Evolutionary conservation across 2,113 vertebrate genomes (phyloP).

Genomic region (Tinamus guttatus): DNA sequence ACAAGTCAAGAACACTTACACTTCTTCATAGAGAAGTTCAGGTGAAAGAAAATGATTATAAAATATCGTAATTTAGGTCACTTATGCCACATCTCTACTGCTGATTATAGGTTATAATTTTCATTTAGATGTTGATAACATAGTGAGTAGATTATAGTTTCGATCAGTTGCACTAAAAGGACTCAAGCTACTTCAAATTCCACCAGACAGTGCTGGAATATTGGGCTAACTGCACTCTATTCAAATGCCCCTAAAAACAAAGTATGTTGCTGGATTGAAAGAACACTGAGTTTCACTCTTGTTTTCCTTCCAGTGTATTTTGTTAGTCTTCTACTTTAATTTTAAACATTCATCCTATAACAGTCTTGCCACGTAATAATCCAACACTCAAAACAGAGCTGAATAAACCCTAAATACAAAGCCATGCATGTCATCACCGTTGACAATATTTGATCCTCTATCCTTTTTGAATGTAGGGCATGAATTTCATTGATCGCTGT

Average conservation of each 20-base stretch:
- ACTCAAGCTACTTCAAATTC: not conserved
- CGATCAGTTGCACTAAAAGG: not conserved
- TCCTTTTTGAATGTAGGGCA: not conserved
- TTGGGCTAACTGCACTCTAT: not conserved
- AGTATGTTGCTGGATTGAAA: not conserved
- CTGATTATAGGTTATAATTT: not conserved
- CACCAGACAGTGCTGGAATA: accelerated
- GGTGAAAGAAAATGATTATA: not conserved
- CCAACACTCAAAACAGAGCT: not conserved
- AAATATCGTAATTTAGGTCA: not conserved
- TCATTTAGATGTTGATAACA: not conserved
- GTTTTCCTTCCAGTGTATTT: not conserved
- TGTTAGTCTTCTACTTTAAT: not conserved
- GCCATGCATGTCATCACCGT: not conserved
- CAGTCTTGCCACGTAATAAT: not conserved
- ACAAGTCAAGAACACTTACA: not conserved
- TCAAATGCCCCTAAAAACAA: not conserved
- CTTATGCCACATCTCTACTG: not conserved
- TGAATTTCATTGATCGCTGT: not conserved
- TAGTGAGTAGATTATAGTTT: not conserved
- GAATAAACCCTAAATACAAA: not conserved
- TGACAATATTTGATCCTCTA: not conserved
- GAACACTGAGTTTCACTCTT: not conserved
- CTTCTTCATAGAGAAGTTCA: not conserved
- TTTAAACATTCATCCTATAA: not conserved